Conservation (phyloP, 2,888 invertebrate genomes). For the Steinernema hermaphroditum region DNA sequence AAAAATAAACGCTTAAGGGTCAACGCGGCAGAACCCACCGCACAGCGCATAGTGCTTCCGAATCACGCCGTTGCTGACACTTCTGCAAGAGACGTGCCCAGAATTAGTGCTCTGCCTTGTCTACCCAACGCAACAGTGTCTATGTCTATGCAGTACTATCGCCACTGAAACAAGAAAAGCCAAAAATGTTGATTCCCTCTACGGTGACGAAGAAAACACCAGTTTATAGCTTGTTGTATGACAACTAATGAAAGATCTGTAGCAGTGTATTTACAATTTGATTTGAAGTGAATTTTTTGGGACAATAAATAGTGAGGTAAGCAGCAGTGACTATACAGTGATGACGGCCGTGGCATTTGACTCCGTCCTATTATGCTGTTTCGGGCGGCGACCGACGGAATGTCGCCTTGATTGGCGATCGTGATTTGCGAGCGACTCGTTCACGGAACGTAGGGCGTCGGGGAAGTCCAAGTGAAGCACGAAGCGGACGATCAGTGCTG, state of each 20-base stretch:
- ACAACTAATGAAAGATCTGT: background rate
- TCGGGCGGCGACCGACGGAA: background rate
- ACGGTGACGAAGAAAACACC: no score
- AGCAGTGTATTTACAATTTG: background rate
- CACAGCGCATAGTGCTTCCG: no score
- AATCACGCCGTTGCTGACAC: no score
- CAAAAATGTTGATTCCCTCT: no score
- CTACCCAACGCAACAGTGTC: no score
- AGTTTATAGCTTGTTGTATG: no score
- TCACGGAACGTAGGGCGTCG: background rate
- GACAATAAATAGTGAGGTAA: background rate
- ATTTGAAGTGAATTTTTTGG: background rate
- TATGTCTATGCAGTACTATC: no score
- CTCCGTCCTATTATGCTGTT: conserved; percentile 6
- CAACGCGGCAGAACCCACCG: no score
- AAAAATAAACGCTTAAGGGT: no score
- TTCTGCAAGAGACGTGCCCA: no score
- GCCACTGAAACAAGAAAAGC: no score
- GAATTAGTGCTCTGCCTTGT: no score
- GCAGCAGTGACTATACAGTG: background rate
- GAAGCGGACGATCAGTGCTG: background rate
- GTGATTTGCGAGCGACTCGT: background rate
- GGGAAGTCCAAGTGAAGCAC: conserved; percentile 13
- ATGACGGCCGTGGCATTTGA: conserved; percentile 6
- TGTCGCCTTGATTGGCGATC: background rate